Percentiles rank a stretch among this genome's conserved stretches.
Conservation (phyloP, 2,797 vertebrate genomes). For the Pteronotus mesoamericanus region DNA sequence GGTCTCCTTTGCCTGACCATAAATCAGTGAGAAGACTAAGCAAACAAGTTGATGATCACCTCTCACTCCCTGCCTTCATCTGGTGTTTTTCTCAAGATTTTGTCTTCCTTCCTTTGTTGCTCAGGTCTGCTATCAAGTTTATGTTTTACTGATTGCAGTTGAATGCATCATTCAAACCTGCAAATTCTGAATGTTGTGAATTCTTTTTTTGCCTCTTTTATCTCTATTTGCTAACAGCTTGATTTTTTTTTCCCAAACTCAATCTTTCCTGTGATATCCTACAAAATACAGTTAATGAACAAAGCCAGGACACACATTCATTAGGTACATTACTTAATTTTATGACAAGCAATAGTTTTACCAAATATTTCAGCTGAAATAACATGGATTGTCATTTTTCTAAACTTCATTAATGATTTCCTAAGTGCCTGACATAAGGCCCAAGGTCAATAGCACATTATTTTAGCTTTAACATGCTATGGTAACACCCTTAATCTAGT, state of each 20-base stretch:
- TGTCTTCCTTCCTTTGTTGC: neutral
- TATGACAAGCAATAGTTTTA: neutral
- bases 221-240: neutral
- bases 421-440: neutral
- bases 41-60: neutral
- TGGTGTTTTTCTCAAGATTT: neutral
- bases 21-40: neutral
- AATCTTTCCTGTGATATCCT: neutral
- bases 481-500: neutral
- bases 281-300: neutral
- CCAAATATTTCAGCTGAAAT: neutral
- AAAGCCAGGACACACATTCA: neutral
- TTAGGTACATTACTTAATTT: neutral
- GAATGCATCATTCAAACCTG: neutral
- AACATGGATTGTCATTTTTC: neutral
- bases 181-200: neutral
- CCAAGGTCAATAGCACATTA: neutral
- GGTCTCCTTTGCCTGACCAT: neutral
- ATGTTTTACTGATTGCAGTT: neutral
- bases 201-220: neutral
- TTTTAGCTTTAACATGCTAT: neutral
- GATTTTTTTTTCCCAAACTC: neutral
- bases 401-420: neutral
- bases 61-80: neutral
- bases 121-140: neutral